Percentiles rank a stretch among this genome's conserved stretches.
phyloP scores from a whole-genome alignment of 35 echinoderm and acorn worm species.

The Apostichopus japonicus region DNA sequence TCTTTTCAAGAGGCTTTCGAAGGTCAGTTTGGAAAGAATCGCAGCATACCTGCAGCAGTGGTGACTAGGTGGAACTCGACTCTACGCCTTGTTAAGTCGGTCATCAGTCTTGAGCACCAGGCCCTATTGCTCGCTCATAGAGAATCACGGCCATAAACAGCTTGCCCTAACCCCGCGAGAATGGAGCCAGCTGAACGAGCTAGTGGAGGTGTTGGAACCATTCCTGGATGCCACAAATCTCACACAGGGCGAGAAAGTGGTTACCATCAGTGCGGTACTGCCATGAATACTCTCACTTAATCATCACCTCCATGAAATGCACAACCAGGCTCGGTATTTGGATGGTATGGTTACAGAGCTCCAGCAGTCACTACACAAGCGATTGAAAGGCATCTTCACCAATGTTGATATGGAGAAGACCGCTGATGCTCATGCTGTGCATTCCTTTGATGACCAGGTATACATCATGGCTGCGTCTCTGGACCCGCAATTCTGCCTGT shows the following conservation, averaged over 20 bases:
- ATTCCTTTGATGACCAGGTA: not conserved
- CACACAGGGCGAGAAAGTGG: slow-evolving; percentile 28
- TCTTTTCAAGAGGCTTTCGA: not conserved
- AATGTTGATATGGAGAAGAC: slow-evolving; percentile 18
- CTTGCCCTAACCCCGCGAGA: not conserved
- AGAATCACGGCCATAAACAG: too few species aligned
- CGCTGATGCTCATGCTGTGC: slow-evolving; percentile 5
- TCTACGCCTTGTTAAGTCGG: not conserved
- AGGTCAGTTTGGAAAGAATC: not conserved
- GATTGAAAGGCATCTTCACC: not conserved
- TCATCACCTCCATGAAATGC: too few species aligned
- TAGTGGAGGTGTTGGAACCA: slow-evolving; percentile 25
- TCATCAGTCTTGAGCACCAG: not conserved
- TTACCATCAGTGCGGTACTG: slow-evolving; percentile 30
- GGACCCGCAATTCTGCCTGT: slow-evolving; percentile 6
- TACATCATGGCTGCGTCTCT: slow-evolving; percentile 5
- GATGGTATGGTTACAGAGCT: too few species aligned
- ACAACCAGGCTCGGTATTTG: too few species aligned
- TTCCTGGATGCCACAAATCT: slow-evolving; percentile 40
- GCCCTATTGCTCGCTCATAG: too few species aligned
- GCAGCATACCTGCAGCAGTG: not conserved
- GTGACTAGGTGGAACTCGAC: not conserved
- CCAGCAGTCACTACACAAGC: too few species aligned
- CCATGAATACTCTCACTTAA: too few species aligned
- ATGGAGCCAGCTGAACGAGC: slow-evolving; percentile 35